These are phyloP conservation scores for Psittacula echo DNA, from an alignment of 2,797 vertebrate species.

Conservation along the genomic window DNA sequence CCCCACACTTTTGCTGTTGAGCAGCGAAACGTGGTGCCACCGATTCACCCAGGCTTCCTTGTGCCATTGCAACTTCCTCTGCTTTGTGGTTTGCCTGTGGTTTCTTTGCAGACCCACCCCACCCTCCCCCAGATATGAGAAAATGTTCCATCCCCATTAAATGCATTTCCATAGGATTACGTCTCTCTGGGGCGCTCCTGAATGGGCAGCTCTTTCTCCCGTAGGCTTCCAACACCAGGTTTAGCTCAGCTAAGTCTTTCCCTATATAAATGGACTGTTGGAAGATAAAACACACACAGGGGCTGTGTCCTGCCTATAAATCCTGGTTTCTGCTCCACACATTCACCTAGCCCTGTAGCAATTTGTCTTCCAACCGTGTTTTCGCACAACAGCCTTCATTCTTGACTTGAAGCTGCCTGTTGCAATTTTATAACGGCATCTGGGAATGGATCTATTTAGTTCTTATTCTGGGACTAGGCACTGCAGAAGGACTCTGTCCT, in stretches of 20 bases:
- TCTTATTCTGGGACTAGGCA: not conserved
- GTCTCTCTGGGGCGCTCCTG: not conserved
- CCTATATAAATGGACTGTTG: not conserved
- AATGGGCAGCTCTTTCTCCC: not conserved
- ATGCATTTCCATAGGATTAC: not conserved
- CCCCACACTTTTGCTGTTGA: not conserved
- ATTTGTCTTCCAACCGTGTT: not conserved
- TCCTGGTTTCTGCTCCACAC: not conserved
- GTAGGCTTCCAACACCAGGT: not conserved
- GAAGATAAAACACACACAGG: not conserved
- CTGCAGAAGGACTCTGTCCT: not conserved
- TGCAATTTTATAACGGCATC: not conserved
- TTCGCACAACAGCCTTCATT: not conserved
- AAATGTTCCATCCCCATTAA: not conserved
- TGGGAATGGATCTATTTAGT: not conserved
- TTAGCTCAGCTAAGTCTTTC: constrained; percentile 8
- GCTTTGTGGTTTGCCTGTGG: not conserved
- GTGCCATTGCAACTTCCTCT: accelerated
- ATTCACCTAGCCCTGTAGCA: not conserved
- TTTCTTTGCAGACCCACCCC: not conserved
- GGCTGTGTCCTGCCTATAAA: not conserved
- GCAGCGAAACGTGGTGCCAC: accelerated
- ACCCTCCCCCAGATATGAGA: accelerated
- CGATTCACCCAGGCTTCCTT: not conserved
- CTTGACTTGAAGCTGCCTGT: not conserved